Conservation (phyloP, 2,888 invertebrate species). For the Cybosia mesomella region DNA sequence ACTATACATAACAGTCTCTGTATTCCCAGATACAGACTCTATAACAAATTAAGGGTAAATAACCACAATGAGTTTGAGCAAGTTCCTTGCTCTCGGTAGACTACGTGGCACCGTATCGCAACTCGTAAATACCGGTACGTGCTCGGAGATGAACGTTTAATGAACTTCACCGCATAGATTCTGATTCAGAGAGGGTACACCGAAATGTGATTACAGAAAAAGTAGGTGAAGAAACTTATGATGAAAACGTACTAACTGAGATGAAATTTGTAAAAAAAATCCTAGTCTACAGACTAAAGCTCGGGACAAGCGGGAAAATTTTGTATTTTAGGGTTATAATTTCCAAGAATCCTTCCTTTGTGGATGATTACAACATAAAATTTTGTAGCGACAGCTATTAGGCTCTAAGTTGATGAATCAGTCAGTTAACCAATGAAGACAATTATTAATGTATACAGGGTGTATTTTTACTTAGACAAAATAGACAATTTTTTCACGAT, state of each 20-base stretch:
- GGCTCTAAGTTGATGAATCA: too few species aligned
- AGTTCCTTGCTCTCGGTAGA: slow-evolving; percentile 28
- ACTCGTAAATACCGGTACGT: slow-evolving; percentile 66
- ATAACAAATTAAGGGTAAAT: slow-evolving; percentile 28
- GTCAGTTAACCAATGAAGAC: too few species aligned
- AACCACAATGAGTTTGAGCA: slow-evolving; percentile 45
- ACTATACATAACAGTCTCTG: neutral
- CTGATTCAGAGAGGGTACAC: slow-evolving; percentile 13
- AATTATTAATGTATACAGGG: too few species aligned
- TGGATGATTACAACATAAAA: too few species aligned
- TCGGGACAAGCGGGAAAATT: too few species aligned
- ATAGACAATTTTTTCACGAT: too few species aligned
- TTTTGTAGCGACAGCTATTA: too few species aligned
- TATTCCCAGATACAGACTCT: neutral
- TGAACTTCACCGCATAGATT: slow-evolving; percentile 47
- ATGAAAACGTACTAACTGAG: neutral
- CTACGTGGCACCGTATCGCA: slow-evolving; percentile 33
- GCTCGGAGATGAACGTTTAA: slow-evolving; percentile 62
- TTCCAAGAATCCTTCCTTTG: too few species aligned
- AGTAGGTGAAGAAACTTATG: neutral
- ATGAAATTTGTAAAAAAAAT: too few species aligned
- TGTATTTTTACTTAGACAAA: too few species aligned
- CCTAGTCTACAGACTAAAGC: too few species aligned
- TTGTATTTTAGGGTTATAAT: too few species aligned
- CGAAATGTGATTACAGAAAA: slow-evolving; percentile 6